Base-by-base conservation (phyloP, 1,140 invertebrate genomes). In the Steinernema feltiae region DNA sequence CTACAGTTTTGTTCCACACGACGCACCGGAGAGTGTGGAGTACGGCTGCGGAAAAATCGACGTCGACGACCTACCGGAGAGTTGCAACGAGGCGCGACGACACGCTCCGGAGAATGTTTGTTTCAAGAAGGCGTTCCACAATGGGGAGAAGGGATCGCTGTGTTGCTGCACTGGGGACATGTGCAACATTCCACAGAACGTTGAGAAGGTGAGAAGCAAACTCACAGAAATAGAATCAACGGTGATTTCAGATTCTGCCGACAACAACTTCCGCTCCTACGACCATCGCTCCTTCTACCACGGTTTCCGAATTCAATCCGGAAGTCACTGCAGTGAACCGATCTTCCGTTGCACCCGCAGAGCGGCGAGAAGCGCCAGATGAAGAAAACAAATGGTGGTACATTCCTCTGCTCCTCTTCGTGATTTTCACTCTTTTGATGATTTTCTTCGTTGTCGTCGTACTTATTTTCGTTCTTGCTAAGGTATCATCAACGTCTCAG, bases 41-140 rank as follows among this genome's bases (percentile, higher is more conserved):
- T 63, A 63, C 24, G 53, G 53, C 7, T 63, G 53, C 24, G 53
- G 53, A 12, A 63, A 63, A 27, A 63, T 63, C 53, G 53, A 63
- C 24, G 53, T 15, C 24, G 15, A 63, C 53, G 53, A 15, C 24
- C 53, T 63, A 15, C 53, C 53, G 53, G 15, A 27, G 7, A 15
- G 7, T 21, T 63, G 53, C 24, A 63, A 3, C 12, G 24, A 17
- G 53, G 53, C 53, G 15, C 53, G 24, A 21, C 24, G 53, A 63
- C n/a, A 63, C 24, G 7, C 53, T 17, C 24, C 53, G 35, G 24
- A 63, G 53, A 63, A 63, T 27, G 3, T 7, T 21, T 63, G 53
- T 21, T 27, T 12, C 3, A 7, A 63, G 12, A 63, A 27, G 24
- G 24, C 53, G 15, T 63, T 27, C 3, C 53, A 63, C 53, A 63